phyloP scores from a whole-genome alignment of 2,888 invertebrate genomes.

The Cataglyphis cursor region DNA sequence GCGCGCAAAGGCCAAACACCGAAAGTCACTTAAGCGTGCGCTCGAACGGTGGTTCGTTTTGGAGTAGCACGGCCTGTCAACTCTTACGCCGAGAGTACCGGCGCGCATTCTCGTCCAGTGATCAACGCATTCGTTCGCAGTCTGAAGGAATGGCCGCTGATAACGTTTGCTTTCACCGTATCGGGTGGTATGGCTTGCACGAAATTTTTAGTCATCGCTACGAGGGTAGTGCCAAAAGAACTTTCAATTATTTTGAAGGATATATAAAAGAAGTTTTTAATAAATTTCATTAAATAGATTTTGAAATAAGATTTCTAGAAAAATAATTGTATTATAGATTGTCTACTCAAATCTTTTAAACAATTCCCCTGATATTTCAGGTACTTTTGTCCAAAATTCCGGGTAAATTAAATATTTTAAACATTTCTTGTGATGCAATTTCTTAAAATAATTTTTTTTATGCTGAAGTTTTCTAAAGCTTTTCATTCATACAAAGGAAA shows the following conservation, averaged over 20 bases:
- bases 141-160: constrained; percentile 59
- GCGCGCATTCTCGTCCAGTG: constrained; percentile 68
- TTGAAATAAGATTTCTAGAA: background rate
- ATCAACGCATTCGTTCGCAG: constrained; percentile 60
- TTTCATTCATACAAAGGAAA: no score
- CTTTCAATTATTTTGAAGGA: background rate
- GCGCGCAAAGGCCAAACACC: constrained; percentile 83
- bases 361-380: no score
- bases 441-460: no score
- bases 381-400: no score
- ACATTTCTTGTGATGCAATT: no score
- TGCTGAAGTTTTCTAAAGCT: no score
- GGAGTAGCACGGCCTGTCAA: constrained; percentile 76
- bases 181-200: background rate
- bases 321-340: no score
- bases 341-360: no score
- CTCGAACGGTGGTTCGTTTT: constrained; percentile 74
- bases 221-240: background rate
- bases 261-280: no score
- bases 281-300: background rate
- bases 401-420: no score
- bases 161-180: constrained; percentile 53
- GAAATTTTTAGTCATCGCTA: background rate
- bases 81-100: constrained; percentile 68
- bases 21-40: constrained; percentile 85